Conservation (phyloP, 2,888 invertebrate species). For the Stictocephala bisonia region DNA sequence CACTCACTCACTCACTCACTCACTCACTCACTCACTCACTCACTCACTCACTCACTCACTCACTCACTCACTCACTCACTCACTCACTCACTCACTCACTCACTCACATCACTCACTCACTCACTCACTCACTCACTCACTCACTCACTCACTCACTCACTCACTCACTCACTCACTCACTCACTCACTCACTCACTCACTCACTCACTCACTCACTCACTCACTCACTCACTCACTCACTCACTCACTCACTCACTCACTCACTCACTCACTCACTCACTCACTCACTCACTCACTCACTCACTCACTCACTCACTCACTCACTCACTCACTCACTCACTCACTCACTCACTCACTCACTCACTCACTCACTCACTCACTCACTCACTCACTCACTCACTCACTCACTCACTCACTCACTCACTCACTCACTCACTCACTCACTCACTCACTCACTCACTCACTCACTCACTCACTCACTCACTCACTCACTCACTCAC, state of each 20-base stretch:
- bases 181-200: neutral
- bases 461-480: neutral
- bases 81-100: slow-evolving; percentile 16
- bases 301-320: neutral
- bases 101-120: no score
- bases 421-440: neutral
- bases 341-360: neutral
- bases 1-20: neutral
- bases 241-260: neutral
- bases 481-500: neutral
- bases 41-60: neutral
- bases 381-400: neutral
- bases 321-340: neutral
- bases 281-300: neutral
- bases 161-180: neutral
- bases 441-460: neutral
- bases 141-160: neutral
- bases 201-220: neutral
- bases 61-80: neutral
- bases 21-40: neutral
- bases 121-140: slow-evolving; percentile 22
- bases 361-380: neutral
- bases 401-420: neutral
- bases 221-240: neutral
- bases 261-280: neutral